These are phyloP conservation scores for Gobionotothen gibberifrons DNA, from an alignment of 2,797 vertebrate species.

Conservation along the genomic window DNA sequence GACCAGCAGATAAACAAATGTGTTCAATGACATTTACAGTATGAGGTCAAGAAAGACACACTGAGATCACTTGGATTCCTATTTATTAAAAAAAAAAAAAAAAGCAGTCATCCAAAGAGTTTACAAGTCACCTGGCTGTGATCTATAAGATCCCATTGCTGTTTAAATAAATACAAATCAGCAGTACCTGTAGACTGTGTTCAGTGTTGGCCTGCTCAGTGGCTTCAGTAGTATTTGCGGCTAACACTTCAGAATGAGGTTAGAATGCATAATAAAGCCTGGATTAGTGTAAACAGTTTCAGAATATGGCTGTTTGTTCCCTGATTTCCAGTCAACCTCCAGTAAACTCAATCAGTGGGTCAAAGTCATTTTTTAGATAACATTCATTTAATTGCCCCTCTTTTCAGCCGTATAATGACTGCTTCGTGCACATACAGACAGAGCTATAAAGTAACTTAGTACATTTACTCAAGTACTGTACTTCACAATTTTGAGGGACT, in stretches of 20 bases:
- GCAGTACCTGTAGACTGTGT: not conserved
- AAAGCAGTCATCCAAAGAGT: conserved; percentile 15
- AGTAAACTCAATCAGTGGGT: not conserved
- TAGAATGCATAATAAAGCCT: conserved; percentile 4
- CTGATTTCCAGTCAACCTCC: not conserved
- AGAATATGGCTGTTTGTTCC: conserved; percentile 46
- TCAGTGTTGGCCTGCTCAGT: conserved; percentile 3
- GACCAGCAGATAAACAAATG: not conserved
- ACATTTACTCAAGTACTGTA: no score
- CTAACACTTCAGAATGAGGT: conserved; percentile 27
- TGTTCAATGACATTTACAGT: not conserved
- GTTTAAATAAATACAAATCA: conserved; percentile 26
- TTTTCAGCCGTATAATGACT: conserved; percentile 19
- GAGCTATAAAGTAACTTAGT: no score
- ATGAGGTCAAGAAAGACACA: conserved; percentile 1
- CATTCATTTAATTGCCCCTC: conserved; percentile 2
- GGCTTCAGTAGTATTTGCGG: conserved; percentile 14
- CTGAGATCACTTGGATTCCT: not conserved
- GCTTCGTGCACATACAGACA: no score
- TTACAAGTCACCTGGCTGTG: conserved; percentile 2
- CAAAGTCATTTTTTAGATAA: not conserved
- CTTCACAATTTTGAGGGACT: no score
- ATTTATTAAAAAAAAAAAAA: conserved; percentile 29
- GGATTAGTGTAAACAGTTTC: conserved; percentile 1
- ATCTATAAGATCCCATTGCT: conserved; percentile 19